Base-by-base conservation (phyloP, 2,888 invertebrate species). In the Drosophila affinis region DNA sequence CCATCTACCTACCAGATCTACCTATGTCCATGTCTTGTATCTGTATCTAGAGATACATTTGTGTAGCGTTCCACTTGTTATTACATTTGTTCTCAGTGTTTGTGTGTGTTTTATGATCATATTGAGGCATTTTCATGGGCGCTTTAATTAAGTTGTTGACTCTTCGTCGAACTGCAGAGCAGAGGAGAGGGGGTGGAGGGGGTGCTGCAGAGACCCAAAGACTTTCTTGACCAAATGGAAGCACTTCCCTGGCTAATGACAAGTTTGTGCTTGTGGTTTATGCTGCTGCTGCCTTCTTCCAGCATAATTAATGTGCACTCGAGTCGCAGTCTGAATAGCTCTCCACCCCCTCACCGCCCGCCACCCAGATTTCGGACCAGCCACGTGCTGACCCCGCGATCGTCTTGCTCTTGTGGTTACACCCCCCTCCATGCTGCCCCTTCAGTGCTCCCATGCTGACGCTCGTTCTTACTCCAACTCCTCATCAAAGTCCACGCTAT, bases 251-350 rank as follows among this genome's bases (percentile, higher is more conserved):
- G 61, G 60, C 79, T 73, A 79, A 85, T 79, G 85, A 85, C 83
- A 83, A 87, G 67, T 61, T 53, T 64, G 67, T 59, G 44, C 24
- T 17, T 24, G 21, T 39, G 21, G 29, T 47, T 57, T 45, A 29
- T 47, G 46, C 27, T 9, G 46, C 27, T 9, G 46, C 29, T 32
- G 57, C 46, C 18, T 39, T 39, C n/a, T 39, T 39, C 46, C 62
- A 56, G 71, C 80, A 79, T 84, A 87, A 88, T 88, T 85, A 88
- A 87, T 79, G 83, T 82, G 76, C 73, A 81, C 65, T 51, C 59
- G 57, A 65, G 67, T 57, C 52, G 46, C 51, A 85, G 59, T 29
- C 58, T 58, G 45, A 62, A 63, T 44, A 53, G 52, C 53, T 39
- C 39, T 6, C 39, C 34, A 2, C 5, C 14, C 14, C 12, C 34